Base-by-base conservation (phyloP, 2,888 invertebrate species). In the Lycaena phlaeas region DNA sequence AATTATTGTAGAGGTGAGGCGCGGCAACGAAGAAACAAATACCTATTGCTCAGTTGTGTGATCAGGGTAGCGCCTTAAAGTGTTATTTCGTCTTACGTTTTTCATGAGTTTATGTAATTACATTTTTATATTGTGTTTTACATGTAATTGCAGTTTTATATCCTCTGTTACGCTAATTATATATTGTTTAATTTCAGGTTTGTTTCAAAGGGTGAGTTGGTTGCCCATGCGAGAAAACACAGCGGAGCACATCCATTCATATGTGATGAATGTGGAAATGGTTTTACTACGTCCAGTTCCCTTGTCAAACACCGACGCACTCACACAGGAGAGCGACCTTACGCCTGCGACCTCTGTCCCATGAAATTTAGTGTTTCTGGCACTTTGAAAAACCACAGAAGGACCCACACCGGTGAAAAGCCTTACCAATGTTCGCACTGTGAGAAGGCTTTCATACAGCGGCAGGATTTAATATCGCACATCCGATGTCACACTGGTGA, bases 161-260 rank as follows among this genome's bases (percentile, higher is more conserved):
- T n/a, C n/a, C n/a, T n/a, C n/a, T 37, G 39, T 28, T 25, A 14
- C 40, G 14, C 17, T 28, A 28, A 9, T 18, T 18, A n/a, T 14
- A 36, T 27, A 5, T 30, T 12, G 12, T 31, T 15, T 3, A 22
- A 31, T 57, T 57, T 4, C 65, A 85, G 82, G 37, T 85, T 85
- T 43, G 81, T 85, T 0, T 81, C 85, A 0, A 85, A 85, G 52
- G 84, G 85, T 1, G 88, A 88, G 51, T 49, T 88, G 0, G 84
- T 82, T 5, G 86, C 88, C 0, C 88, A 88, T 53, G 62, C 57
- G 0, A 74, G 88, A 0, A 88, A 85, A 30, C 88, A 88, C 59
- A 87, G 85, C 4, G 88, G 88, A 0, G 87, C 87, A 0, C 88
- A 88, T 46, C 88, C 88, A 0, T 88, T 87, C 50, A 71, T 84